Conservation (phyloP, 1,140 invertebrate species). For the Cyphomyrmex costatus region DNA sequence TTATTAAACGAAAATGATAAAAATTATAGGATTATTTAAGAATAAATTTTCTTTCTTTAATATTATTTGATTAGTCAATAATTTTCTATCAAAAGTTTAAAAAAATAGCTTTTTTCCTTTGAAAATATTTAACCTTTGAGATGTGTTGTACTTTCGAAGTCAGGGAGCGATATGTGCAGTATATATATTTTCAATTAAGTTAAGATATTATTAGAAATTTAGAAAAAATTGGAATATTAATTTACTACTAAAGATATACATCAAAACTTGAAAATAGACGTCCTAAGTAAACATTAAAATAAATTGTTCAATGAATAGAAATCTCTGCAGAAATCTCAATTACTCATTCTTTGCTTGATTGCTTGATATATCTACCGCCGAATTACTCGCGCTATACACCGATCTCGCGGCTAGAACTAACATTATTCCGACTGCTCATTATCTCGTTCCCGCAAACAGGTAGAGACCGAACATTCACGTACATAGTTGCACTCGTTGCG, state of each 20-base stretch:
- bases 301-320: not conserved
- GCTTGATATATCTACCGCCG: conserved; percentile 3
- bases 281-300: not conserved
- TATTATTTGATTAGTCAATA: too few relatives aligned
- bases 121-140: too few relatives aligned
- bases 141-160: too few relatives aligned
- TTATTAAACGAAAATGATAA: too few relatives aligned
- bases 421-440: conserved; percentile 45
- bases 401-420: not conserved
- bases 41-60: too few relatives aligned
- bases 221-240: not conserved
- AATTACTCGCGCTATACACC: conserved; percentile 30
- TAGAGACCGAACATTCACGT: conserved; percentile 10
- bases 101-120: too few relatives aligned
- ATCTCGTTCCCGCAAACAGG: conserved; percentile 36
- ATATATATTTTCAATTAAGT: too few relatives aligned
- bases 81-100: too few relatives aligned
- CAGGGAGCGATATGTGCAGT: too few relatives aligned
- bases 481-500: not conserved
- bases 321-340: not conserved
- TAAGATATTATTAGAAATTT: not conserved
- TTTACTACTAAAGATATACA: not conserved
- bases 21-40: too few relatives aligned
- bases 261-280: not conserved
- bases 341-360: not conserved